Conservation (phyloP, 2,888 invertebrate species). For the Eremobia ochroleuca region DNA sequence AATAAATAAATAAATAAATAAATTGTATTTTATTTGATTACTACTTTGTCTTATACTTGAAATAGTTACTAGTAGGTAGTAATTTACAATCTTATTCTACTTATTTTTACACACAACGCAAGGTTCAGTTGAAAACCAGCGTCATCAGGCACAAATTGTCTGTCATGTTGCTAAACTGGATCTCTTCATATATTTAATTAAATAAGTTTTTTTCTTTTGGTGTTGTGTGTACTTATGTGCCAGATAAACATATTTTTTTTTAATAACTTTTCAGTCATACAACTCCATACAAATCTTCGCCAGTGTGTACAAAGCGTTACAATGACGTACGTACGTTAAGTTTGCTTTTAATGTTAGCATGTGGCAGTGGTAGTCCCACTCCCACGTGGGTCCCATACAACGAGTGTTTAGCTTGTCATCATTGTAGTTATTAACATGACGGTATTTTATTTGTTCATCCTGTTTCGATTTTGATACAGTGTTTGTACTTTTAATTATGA, state of each 20-base stretch:
- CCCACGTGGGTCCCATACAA: conserved; percentile 58
- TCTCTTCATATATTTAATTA: background rate
- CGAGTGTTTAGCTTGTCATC: conserved; percentile 53
- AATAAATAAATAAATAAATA: no score
- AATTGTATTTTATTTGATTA: no score
- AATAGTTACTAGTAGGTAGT: no score
- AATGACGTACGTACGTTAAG: conserved; percentile 22
- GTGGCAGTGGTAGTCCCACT: conserved; percentile 48
- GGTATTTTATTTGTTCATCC: conserved; percentile 38
- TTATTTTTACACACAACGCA: background rate
- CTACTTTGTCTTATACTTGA: no score
- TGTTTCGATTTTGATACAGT: conserved; percentile 14
- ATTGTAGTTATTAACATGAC: conserved; percentile 35
- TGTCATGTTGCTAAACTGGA: background rate
- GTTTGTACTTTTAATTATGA: conserved; percentile 12
- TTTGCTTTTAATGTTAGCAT: conserved; percentile 58
- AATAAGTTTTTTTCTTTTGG: background rate
- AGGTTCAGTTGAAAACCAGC: no score
- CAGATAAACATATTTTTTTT: background rate
- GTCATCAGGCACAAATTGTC: background rate
- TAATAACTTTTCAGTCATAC: background rate
- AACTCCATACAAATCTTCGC: background rate
- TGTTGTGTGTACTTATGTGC: no score
- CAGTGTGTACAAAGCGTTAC: conserved; percentile 42
- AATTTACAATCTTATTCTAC: background rate